Evolutionary conservation across 2,888 invertebrate species (phyloP).

Genomic region (Pristionchus fissidentatus): DNA sequence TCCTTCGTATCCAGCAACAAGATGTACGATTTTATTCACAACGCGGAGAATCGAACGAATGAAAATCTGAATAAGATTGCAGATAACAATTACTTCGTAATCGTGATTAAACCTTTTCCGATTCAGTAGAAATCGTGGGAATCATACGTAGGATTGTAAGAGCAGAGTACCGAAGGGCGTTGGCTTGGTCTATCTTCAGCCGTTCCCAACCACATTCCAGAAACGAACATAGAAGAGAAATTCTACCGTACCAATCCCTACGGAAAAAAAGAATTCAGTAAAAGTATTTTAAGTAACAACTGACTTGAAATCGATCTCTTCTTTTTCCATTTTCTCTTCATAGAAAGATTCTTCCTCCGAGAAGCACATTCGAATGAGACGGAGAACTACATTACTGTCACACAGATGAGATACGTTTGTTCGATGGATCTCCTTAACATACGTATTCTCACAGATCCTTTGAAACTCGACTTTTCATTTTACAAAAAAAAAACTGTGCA

Average conservation of each 20-base stretch:
- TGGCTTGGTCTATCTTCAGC: not conserved
- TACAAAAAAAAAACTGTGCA: too few relatives aligned
- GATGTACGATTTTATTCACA: not conserved
- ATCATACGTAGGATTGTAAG: not conserved
- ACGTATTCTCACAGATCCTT: not conserved
- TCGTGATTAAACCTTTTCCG: not conserved
- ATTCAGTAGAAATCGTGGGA: not conserved
- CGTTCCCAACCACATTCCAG: slow-evolving; percentile 25
- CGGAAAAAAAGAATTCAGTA: not conserved
- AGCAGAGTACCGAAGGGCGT: not conserved
- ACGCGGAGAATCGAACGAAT: slow-evolving; percentile 1
- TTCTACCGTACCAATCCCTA: not conserved
- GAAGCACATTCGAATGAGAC: slow-evolving; percentile 8
- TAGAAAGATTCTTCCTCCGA: not conserved
- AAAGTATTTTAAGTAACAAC: not conserved
- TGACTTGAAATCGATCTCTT: not conserved
- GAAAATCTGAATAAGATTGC: not conserved
- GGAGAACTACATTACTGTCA: not conserved
- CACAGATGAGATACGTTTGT: not conserved
- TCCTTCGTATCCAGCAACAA: not conserved
- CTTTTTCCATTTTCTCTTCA: not conserved
- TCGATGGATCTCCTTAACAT: not conserved
- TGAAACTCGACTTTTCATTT: too few relatives aligned
- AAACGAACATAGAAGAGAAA: not conserved
- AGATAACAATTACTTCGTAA: not conserved